A percentile compares a stretch with the other conserved stretches of the same genome.
Conservation (phyloP, 2,888 invertebrate genomes). For the Cosmopolites sordidus region DNA sequence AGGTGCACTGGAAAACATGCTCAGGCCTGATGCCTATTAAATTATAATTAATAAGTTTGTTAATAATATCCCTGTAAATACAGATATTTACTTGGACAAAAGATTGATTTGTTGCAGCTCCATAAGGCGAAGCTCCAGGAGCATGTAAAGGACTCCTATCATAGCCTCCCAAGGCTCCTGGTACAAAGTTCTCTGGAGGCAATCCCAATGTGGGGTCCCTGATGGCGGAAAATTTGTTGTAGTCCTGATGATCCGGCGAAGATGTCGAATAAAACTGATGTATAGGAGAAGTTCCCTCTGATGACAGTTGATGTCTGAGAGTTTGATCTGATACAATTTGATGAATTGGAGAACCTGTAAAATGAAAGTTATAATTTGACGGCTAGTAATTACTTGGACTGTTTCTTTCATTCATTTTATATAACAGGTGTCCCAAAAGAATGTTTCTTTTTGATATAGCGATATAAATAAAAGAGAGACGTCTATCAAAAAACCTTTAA, state of each 20-base stretch:
- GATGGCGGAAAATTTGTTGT: constrained; percentile 27
- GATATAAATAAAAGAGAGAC: too few species aligned
- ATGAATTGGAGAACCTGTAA: constrained; percentile 63
- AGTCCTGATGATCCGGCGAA: constrained; percentile 19
- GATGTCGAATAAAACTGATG: constrained; percentile 51
- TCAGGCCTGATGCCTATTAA: constrained; percentile 36
- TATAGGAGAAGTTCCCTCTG: constrained; percentile 54
- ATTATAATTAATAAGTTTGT: not conserved
- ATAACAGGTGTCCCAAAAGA: too few species aligned
- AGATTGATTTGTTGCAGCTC: constrained; percentile 15
- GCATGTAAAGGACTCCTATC: constrained; percentile 36
- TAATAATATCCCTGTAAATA: not conserved
- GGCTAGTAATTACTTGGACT: too few species aligned
- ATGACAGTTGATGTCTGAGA: constrained; percentile 39
- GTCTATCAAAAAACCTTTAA: too few species aligned
- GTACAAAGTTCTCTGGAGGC: constrained; percentile 33
- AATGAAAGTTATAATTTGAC: constrained; percentile 8
- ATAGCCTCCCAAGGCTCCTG: constrained; percentile 30
- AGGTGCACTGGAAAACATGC: constrained; percentile 38
- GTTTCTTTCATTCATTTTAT: too few species aligned
- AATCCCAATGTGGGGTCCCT: constrained; percentile 38
- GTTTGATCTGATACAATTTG: constrained; percentile 45
- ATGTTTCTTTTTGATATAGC: too few species aligned
- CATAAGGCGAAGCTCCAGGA: constrained; percentile 36
- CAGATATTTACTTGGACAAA: constrained; percentile 15